Conservation (phyloP, 1,140 invertebrate species). For the Whitmania pigra region DNA sequence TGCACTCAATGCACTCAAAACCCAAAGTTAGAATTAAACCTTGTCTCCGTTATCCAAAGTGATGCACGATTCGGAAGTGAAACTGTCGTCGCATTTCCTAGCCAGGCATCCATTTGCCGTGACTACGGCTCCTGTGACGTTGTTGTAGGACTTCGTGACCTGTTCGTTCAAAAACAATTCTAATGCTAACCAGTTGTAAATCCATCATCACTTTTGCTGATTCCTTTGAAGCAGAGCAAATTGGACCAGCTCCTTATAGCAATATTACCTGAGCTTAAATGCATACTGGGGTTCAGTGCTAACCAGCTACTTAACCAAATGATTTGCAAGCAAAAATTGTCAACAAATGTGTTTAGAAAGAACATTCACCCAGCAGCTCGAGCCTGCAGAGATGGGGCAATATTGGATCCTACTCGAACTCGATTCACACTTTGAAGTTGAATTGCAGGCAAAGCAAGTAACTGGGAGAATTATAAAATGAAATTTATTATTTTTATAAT, state of each 20-base stretch:
- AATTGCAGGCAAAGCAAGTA: slow-evolving; percentile 7
- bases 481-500: neutral
- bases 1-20: too few species aligned
- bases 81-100: neutral
- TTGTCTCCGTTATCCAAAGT: neutral
- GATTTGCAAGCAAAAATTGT: too few species aligned
- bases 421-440: neutral
- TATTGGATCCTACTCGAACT: neutral
- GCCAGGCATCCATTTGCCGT: neutral
- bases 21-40: neutral
- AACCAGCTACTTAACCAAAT: too few species aligned
- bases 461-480: neutral
- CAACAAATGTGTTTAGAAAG: neutral
- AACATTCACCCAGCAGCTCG: neutral
- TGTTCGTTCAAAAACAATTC: neutral
- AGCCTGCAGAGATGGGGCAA: neutral
- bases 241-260: too few species aligned
- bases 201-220: neutral
- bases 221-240: neutral
- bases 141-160: slow-evolving; percentile 1
- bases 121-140: neutral
- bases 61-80: neutral
- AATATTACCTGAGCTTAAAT: too few species aligned
- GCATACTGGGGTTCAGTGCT: too few species aligned
- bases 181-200: neutral